These are phyloP conservation scores for Latrodectus hesperus DNA, from an alignment of 2,888 invertebrate species.

Conservation along the genomic window DNA sequence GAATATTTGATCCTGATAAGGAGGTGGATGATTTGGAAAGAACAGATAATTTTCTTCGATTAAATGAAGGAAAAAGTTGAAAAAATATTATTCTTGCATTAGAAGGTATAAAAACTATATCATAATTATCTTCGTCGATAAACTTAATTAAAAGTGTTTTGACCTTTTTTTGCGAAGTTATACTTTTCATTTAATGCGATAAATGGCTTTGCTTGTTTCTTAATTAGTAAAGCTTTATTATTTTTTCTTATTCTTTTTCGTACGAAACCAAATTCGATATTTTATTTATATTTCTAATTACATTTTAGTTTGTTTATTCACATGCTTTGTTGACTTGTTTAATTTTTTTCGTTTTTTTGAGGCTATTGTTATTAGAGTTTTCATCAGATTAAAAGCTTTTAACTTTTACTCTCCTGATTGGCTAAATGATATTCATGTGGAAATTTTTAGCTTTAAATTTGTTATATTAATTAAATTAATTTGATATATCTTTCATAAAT, in stretches of 20 bases:
- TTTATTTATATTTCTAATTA: not conserved
- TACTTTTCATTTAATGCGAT: conserved; percentile 62
- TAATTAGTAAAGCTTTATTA: conserved; percentile 51
- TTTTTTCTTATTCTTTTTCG: conserved; percentile 15
- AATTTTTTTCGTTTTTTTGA: not conserved
- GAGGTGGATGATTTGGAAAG: not conserved
- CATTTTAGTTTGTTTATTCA: not conserved
- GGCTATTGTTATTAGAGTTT: not conserved
- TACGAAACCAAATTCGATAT: conserved; percentile 13
- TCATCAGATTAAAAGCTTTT: conserved; percentile 5
- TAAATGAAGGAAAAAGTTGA: not conserved
- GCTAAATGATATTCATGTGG: too few species aligned
- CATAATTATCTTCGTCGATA: conserved; percentile 67
- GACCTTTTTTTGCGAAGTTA: conserved; percentile 43
- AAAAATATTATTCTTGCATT: conserved; percentile 1
- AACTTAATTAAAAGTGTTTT: conserved; percentile 67
- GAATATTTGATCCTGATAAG: conserved; percentile 55
- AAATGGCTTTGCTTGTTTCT: conserved; percentile 54
- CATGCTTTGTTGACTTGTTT: not conserved
- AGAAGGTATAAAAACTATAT: conserved; percentile 37
- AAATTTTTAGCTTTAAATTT: too few species aligned
- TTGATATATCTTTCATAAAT: too few species aligned
- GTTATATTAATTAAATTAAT: too few species aligned
- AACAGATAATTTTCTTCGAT: conserved; percentile 5
- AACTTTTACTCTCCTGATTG: not conserved